A percentile compares a stretch with the other conserved stretches of the same genome.
Evolutionary conservation across 2,888 invertebrate genomes (phyloP).

Genomic region (Nebria salina): DNA sequence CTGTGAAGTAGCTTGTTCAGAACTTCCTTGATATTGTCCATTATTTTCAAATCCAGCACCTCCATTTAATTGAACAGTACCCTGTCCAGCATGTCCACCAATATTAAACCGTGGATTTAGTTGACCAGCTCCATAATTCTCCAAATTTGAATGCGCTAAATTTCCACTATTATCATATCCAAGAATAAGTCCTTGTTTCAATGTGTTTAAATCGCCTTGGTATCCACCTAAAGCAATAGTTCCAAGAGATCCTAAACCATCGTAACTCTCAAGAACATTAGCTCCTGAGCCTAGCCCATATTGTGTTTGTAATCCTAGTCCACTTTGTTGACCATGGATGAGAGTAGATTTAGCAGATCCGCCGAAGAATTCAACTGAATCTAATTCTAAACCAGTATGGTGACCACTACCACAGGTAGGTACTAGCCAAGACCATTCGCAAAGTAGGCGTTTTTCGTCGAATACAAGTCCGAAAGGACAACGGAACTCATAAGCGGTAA

Average conservation of each 20-base stretch:
- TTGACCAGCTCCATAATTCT: not conserved
- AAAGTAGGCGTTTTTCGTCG: constrained; percentile 74
- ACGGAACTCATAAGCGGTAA: constrained; percentile 81
- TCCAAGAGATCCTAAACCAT: constrained; percentile 57
- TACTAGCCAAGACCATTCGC: constrained; percentile 85
- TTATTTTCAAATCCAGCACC: not conserved
- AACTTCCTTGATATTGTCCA: not conserved
- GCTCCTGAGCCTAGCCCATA: constrained; percentile 6
- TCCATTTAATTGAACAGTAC: constrained; percentile 14
- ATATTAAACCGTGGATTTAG: not conserved
- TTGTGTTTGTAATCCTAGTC: not conserved
- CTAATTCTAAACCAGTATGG: constrained; percentile 28
- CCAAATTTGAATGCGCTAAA: constrained; percentile 10
- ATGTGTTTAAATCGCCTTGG: constrained; percentile 50
- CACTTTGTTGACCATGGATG: not conserved
- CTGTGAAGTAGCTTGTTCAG: not conserved
- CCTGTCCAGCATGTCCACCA: not conserved
- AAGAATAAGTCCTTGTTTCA: constrained; percentile 15
- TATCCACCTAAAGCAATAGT: constrained; percentile 55
- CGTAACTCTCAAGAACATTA: constrained; percentile 54
- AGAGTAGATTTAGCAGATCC: constrained; percentile 39
- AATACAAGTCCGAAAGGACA: constrained; percentile 84
- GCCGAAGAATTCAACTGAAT: constrained; percentile 53
- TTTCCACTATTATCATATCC: constrained; percentile 19
- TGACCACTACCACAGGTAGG: constrained; percentile 60